Conservation (phyloP, 2,797 vertebrate species). For the Tympanoctomys barrerae region DNA sequence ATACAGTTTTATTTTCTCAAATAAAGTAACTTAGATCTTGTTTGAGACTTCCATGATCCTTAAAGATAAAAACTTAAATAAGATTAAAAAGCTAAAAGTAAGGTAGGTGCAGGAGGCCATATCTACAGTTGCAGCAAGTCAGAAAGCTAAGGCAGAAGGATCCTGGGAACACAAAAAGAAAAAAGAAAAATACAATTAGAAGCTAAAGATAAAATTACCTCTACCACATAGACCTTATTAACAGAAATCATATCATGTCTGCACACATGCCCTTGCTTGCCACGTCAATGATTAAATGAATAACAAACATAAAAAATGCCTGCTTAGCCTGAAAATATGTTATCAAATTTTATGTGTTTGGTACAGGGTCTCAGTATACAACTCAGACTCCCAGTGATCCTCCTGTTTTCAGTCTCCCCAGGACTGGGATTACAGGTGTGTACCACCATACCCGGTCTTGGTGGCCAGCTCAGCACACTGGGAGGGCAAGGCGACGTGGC, state of each 20-base stretch:
- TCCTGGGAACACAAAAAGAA: background rate
- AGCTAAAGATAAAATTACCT: background rate
- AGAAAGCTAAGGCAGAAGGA: background rate
- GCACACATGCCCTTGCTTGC: background rate
- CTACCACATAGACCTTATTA: background rate
- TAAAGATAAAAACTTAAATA: conserved; percentile 9
- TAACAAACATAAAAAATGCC: background rate
- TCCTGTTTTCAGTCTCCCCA: too few relatives aligned
- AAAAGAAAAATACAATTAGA: background rate
- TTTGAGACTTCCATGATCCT: background rate
- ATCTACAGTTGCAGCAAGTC: background rate
- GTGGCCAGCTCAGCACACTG: too few relatives aligned
- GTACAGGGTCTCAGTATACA: too few relatives aligned
- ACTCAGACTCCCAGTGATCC: too few relatives aligned
- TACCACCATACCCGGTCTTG: too few relatives aligned
- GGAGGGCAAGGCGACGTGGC: too few relatives aligned
- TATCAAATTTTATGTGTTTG: background rate
- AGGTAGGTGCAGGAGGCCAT: background rate
- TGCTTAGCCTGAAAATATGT: background rate
- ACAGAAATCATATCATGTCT: background rate
- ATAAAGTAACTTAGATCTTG: conserved; percentile 2
- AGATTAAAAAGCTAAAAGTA: conserved; percentile 4
- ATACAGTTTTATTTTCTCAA: background rate
- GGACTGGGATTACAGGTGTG: too few relatives aligned
- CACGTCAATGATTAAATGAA: background rate